Conservation (phyloP, 2,888 invertebrate species). For the Hydrotaea diabolus region DNA sequence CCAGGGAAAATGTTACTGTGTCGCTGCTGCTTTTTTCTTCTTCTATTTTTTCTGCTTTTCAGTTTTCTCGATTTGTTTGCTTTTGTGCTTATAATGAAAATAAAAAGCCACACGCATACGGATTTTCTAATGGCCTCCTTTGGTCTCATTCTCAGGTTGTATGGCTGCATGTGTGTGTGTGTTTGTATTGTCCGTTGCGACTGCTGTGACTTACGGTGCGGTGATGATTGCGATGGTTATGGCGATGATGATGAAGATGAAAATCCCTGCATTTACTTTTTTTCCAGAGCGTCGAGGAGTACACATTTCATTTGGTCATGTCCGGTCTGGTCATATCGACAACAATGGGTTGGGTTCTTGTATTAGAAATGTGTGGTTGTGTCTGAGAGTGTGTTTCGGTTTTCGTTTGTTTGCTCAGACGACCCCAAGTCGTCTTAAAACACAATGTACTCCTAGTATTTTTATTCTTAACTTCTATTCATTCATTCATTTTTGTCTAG, state of each 20-base stretch:
- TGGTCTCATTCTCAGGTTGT: conserved; percentile 38
- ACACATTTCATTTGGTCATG: conserved; percentile 76
- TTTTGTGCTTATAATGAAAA: conserved; percentile 71
- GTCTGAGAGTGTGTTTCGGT: conserved; percentile 13
- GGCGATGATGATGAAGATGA: conserved; percentile 34
- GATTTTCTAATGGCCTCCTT: conserved; percentile 65
- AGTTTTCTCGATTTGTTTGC: conserved; percentile 64
- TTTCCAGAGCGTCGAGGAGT: background rate
- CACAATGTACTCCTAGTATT: conserved; percentile 40
- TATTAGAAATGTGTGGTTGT: conserved; percentile 1
- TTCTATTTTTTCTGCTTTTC: background rate
- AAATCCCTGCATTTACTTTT: conserved; percentile 63
- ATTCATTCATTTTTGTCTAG: conserved; percentile 55
- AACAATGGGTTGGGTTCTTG: conserved; percentile 26
- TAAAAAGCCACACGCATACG: conserved; percentile 66
- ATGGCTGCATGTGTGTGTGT: background rate
- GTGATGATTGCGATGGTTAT: conserved; percentile 27
- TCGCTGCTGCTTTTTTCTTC: conserved; percentile 7
- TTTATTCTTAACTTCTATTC: conserved; percentile 33
- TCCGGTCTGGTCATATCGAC: conserved; percentile 70
- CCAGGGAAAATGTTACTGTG: conserved; percentile 39
- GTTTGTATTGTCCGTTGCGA: background rate
- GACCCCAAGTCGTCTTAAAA: conserved; percentile 75
- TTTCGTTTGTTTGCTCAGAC: conserved; percentile 77
- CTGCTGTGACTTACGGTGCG: conserved; percentile 25